Evolutionary conservation across 2,797 vertebrate genomes (phyloP), one percentile per base, ranked within the genome.

Genomic region (Silurus lanzhouensis): DNA sequence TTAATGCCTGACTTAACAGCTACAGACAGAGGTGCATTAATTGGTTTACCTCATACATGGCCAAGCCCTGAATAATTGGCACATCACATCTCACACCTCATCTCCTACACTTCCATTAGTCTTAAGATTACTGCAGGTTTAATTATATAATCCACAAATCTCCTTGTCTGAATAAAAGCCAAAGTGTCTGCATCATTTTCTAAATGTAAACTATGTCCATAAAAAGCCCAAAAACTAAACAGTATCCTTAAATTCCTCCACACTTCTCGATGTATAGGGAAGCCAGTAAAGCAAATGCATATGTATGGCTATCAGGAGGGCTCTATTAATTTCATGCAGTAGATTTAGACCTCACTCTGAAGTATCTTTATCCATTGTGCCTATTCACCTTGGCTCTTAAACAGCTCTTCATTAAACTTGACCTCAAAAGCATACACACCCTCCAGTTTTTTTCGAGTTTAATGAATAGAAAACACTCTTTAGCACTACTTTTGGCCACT

Each of bases 381-480:
- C 61, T 14, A 31, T 55, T 61, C 57, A 10, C 38, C 60, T 61
- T 61, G 31, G 9, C 5, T 38, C 31, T 80, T 80, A 20, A 60
- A 44, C 57, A 60, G 17, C 31, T 78, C 44, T 52, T 25, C 61
- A 66, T 44, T 7, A 46, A 67, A 67, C 44, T 27, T 55, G 79
- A 81, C 79, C 78, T 81, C 61, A 67, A 81, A 64, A 25, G 61
- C 78, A 66, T 13, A 81, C 25, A 27, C 44, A 52, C 19, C 66
- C 44, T 66, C 46, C 27, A 52, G 44, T 48, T 22, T 63, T 52
- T 66, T 52, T 14, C 4, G 1, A 57, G 44, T 1, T 20, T 81
- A 44, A 67, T 52, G 79, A 67, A 27, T 13, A 25, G 46, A 66
- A 81, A 19, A 52, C 22, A 25, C 15, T 52, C n/a, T 80, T 80